Percentiles rank a stretch among this genome's conserved stretches.
These are phyloP conservation scores for Geotrupes spiniger DNA, from an alignment of 2,888 invertebrate species.

Conservation along the genomic window DNA sequence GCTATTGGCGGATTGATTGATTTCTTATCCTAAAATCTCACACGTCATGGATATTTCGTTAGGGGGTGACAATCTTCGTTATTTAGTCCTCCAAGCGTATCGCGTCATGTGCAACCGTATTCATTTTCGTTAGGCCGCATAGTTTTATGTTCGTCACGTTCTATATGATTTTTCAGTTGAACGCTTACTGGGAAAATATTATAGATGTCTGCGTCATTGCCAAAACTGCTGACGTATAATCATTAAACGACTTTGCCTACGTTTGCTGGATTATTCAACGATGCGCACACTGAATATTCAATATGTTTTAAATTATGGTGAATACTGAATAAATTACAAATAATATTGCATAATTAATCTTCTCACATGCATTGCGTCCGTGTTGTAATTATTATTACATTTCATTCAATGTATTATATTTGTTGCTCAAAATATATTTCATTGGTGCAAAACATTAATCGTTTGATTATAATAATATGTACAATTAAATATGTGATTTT, in stretches of 20 bases:
- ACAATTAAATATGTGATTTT: no score
- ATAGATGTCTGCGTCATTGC: slow-evolving; percentile 22
- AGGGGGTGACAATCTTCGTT: slow-evolving; percentile 18
- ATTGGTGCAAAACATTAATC: no score
- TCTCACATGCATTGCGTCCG: background rate
- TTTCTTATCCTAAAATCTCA: no score
- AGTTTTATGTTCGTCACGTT: slow-evolving; percentile 35
- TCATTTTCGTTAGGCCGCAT: slow-evolving; percentile 21
- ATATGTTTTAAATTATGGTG: slow-evolving; percentile 1
- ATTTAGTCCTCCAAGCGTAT: slow-evolving; percentile 1
- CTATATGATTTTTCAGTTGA: slow-evolving; percentile 35
- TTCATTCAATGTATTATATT: background rate
- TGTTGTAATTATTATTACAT: background rate
- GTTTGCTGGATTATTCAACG: slow-evolving; percentile 21
- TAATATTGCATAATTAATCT: background rate
- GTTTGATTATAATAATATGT: no score
- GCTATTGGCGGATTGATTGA: no score
- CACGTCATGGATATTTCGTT: slow-evolving; percentile 1
- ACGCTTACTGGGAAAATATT: slow-evolving; percentile 32
- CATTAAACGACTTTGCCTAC: slow-evolving; percentile 20
- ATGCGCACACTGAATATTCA: slow-evolving; percentile 11
- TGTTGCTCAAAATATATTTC: background rate
- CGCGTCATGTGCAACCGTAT: slow-evolving; percentile 26
- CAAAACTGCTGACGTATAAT: slow-evolving; percentile 26
- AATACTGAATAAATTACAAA: slow-evolving; percentile 3